Evolutionary conservation across 2,797 vertebrate species (phyloP), one percentile per base, ranked within the genome.

Genomic region (Myripristis jacobus): DNA sequence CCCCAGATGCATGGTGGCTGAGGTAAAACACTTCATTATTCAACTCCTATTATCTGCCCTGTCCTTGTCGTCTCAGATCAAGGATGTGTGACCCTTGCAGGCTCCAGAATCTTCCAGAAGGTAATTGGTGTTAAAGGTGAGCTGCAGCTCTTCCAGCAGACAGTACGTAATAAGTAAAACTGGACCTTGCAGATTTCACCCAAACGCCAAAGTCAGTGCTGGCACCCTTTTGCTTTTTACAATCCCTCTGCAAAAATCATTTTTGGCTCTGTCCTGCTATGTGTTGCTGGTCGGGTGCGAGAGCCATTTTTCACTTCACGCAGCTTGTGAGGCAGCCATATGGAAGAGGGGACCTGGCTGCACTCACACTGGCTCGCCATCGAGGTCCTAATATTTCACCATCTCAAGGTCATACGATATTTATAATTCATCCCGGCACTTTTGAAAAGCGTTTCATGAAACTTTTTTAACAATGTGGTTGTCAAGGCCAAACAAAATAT

Each of bases 101-200:
- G 51, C 47, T 48, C 47, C 59, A 46, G 43, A 48, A 43, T 67
- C 22, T 34, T 55, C 54, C 54, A 48, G 27, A 52, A 71, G 70
- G 70, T 85, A 82, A 89, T 84, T 89, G 79, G 58, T 85, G 81
- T 84, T 79, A 85, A 83, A 81, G 80, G 73, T 87, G 66, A 62
- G 43, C 46, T 70, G 41, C 59, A 48, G 22, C n/a, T 68, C 21
- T 38, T 78, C 52, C 55, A 56, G 47, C 54, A 38, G 46, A 59
- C 46, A 60, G 77, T 66, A 68, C 6, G 16, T 71, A 74, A 83
- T 73, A 76, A 82, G 72, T 44, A 50, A 67, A n/a, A 43, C 27
- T 51, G 54, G 19, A 70, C 69, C 27, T 58, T 9, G 75, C 70
- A 68, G 75, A 78, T 76, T 54, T 66, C 77, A 59, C 56, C 63